phyloP scores from a whole-genome alignment of 1,140 invertebrate species.

The Drosophila oshimai region DNA sequence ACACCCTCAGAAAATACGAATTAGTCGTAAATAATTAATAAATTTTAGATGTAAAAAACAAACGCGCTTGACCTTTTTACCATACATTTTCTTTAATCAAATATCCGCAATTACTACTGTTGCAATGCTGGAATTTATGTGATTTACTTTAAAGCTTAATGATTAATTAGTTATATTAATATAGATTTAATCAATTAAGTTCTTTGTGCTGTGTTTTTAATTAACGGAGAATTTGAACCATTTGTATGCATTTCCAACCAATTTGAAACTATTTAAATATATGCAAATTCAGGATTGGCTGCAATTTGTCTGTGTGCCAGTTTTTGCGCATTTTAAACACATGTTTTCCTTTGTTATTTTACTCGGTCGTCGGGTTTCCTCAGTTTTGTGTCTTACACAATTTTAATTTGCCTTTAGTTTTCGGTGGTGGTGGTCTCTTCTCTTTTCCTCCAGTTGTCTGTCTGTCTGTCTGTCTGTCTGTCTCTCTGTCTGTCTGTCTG shows the following conservation, averaged over 20 bases:
- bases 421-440: not conserved
- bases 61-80: no score
- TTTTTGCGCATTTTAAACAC: not conserved
- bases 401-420: slow-evolving; percentile 25
- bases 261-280: not conserved
- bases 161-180: not conserved
- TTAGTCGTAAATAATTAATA: no score
- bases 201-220: not conserved
- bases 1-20: no score
- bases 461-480: not conserved
- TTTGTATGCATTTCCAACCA: not conserved
- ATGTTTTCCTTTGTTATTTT: slow-evolving; percentile 16
- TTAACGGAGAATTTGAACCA: not conserved
- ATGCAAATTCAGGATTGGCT: slow-evolving; percentile 1
- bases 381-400: slow-evolving; percentile 30
- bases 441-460: not conserved
- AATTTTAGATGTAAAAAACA: no score
- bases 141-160: not conserved
- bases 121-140: not conserved
- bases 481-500: not conserved
- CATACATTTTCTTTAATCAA: no score
- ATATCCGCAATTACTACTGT: no score
- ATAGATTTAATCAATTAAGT: not conserved
- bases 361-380: slow-evolving; percentile 17
- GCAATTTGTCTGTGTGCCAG: slow-evolving; percentile 9